Conservation (phyloP, 2,113 vertebrate genomes). For the Hippocampus guttulatus region DNA sequence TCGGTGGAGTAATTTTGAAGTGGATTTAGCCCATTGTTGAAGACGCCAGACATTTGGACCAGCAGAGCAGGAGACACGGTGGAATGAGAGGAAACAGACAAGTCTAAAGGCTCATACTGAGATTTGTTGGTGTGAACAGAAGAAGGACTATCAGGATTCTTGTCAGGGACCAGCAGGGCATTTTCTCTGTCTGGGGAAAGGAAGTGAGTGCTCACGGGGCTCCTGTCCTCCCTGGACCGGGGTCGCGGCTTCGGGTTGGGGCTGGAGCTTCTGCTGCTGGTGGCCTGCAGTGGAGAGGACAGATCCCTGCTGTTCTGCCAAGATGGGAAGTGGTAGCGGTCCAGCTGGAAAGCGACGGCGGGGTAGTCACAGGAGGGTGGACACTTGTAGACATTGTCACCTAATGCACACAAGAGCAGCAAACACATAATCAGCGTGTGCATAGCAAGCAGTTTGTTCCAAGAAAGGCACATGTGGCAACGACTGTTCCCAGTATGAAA, state of each 20-base stretch:
- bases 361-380: slow-evolving; percentile 85
- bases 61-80: slow-evolving; percentile 66
- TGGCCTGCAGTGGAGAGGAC: slow-evolving; percentile 73
- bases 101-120: slow-evolving; percentile 87
- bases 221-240: slow-evolving; percentile 70
- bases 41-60: slow-evolving; percentile 77
- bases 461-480: slow-evolving; percentile 75
- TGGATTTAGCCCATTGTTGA: slow-evolving; percentile 64
- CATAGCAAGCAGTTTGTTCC: slow-evolving; percentile 42
- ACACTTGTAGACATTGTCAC: slow-evolving; percentile 92
- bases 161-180: slow-evolving; percentile 25
- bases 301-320: slow-evolving; percentile 78
- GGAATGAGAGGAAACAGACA: slow-evolving; percentile 77
- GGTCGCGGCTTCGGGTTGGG: slow-evolving; percentile 74
- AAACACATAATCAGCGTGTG: slow-evolving; percentile 37
- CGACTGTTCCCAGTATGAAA: slow-evolving; percentile 88
- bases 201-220: slow-evolving; percentile 61
- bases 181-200: slow-evolving; percentile 71
- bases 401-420: slow-evolving; percentile 62
- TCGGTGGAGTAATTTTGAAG: slow-evolving; percentile 74
- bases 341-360: slow-evolving; percentile 84
- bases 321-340: slow-evolving; percentile 84
- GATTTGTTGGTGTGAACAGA: slow-evolving; percentile 75
- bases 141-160: slow-evolving; percentile 23
- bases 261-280: slow-evolving; percentile 71